These are phyloP conservation scores for Margaritifera margaritifera DNA, from an alignment of 2,888 invertebrate species.

Conservation along the genomic window DNA sequence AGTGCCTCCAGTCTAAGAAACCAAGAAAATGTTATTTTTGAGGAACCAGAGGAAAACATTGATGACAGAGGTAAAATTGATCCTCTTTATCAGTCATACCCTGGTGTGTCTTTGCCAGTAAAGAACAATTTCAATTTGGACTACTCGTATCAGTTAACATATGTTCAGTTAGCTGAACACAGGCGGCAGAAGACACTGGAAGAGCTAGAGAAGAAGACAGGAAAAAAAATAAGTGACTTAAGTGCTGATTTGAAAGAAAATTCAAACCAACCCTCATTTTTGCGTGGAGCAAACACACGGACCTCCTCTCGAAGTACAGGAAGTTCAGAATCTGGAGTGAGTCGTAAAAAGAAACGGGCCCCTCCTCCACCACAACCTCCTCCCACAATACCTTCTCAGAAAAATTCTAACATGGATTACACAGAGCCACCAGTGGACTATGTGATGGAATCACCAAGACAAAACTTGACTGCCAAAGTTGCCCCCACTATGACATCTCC, in stretches of 20 bases:
- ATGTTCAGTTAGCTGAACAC: constrained; percentile 63
- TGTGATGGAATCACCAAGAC: constrained; percentile 47
- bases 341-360: constrained; percentile 60
- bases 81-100: constrained; percentile 46
- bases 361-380: constrained; percentile 52
- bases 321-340: constrained; percentile 45
- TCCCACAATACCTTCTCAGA: constrained; percentile 30
- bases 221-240: constrained; percentile 49
- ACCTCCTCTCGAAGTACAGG: constrained; percentile 44
- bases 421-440: constrained; percentile 57
- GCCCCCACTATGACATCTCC: constrained; percentile 3
- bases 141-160: constrained; percentile 59
- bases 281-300: constrained; percentile 36
- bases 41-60: constrained; percentile 56
- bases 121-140: constrained; percentile 61
- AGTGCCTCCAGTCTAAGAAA: constrained; percentile 39
- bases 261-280: constrained; percentile 41
- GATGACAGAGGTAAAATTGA: constrained; percentile 43
- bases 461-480: not conserved
- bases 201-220: constrained; percentile 53
- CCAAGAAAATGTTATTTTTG: constrained; percentile 52
- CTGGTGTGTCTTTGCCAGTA: constrained; percentile 55
- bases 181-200: constrained; percentile 53
- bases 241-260: constrained; percentile 48
- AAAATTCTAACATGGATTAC: constrained; percentile 14